Evolutionary conservation across 2,113 vertebrate species (phyloP).

Genomic region (Oreotrochilus melanogaster): DNA sequence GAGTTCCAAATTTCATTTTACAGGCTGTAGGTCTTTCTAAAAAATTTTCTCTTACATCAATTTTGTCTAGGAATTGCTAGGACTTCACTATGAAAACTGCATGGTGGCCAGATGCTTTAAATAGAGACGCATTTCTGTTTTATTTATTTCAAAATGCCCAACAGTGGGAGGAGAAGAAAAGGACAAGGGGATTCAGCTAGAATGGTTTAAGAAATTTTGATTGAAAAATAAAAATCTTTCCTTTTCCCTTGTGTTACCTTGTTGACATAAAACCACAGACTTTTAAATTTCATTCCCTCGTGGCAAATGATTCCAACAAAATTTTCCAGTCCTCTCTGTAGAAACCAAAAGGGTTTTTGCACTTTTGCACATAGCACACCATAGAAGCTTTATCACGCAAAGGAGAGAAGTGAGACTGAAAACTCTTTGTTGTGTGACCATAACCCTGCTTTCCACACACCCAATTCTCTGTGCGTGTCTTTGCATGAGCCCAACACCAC

Average conservation of each 20-base stretch:
- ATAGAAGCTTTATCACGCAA: not conserved
- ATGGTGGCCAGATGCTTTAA: not conserved
- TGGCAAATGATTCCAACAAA: not conserved
- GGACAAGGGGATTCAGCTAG: not conserved
- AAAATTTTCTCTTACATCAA: not conserved
- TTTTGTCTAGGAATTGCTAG: not conserved
- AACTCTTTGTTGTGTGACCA: not conserved
- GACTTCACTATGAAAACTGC: not conserved
- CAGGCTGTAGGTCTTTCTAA: not conserved
- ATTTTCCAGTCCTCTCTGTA: not conserved
- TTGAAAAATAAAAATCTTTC: not conserved
- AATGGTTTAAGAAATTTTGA: not conserved
- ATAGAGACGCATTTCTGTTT: not conserved
- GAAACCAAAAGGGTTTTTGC: not conserved
- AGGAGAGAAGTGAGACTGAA: not conserved
- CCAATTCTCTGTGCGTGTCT: not conserved
- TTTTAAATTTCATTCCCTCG: not conserved
- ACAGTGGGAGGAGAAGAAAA: not conserved
- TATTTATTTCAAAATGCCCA: not conserved
- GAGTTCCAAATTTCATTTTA: not conserved
- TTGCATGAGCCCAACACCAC: fast-evolving
- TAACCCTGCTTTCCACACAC: not conserved
- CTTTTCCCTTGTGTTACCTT: not conserved
- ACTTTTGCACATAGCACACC: not conserved
- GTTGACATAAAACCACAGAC: not conserved